These are phyloP conservation scores for Sorex maritimensis DNA, from an alignment of 2,797 vertebrate genomes.

Conservation along the genomic window DNA sequence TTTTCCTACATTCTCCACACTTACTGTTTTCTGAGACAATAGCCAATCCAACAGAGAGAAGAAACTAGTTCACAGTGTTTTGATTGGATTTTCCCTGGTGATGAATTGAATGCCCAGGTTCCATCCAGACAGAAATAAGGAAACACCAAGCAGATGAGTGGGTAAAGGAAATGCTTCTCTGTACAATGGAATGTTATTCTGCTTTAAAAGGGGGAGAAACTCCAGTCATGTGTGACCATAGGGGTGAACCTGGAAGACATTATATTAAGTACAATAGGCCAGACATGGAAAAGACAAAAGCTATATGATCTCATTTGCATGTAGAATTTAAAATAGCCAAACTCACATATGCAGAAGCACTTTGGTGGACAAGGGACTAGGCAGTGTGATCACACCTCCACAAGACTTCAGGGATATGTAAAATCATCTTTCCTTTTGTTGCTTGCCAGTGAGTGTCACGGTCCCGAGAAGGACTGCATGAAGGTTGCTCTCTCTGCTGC, in stretches of 20 bases:
- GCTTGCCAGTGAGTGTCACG: not conserved
- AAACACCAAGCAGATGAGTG: not conserved
- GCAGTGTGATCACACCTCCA: not conserved
- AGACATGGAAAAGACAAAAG: constrained; percentile 49
- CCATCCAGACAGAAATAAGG: not conserved
- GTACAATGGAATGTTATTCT: not conserved
- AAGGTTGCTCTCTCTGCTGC: not conserved
- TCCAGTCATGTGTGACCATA: not conserved
- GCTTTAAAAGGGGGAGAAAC: not conserved
- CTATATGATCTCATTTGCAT: not conserved
- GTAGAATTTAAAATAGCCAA: constrained; percentile 17
- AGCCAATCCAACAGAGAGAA: not conserved
- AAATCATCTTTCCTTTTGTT: constrained; percentile 11
- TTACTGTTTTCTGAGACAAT: not conserved
- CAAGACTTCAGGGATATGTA: not conserved
- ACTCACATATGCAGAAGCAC: not conserved
- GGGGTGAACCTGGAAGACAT: constrained; percentile 45
- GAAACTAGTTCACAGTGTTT: not conserved
- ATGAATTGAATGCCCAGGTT: not conserved
- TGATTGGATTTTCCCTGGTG: not conserved
- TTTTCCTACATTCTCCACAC: not conserved
- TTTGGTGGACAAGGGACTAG: not conserved
- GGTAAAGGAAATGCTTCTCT: constrained; percentile 27
- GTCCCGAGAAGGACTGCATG: not conserved
- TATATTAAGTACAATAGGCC: constrained; percentile 65